These are phyloP conservation scores for Spisula subtruncata DNA, from an alignment of 2,888 invertebrate species.

Conservation along the genomic window DNA sequence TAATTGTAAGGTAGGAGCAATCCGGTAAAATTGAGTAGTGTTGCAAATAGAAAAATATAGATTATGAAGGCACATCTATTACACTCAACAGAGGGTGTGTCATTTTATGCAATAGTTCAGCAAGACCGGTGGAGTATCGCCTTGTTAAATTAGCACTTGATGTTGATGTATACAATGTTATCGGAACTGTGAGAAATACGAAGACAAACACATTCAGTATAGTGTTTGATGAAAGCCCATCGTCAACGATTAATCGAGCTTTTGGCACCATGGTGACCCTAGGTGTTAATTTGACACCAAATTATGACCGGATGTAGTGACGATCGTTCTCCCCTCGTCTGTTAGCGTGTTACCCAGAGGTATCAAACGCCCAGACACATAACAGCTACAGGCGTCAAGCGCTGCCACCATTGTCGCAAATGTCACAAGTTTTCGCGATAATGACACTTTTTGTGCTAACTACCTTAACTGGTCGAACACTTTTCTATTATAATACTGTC, in stretches of 20 bases:
- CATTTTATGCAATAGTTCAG: too few species aligned
- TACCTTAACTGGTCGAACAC: background rate
- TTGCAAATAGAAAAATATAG: too few species aligned
- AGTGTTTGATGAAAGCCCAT: background rate
- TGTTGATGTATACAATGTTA: too few species aligned
- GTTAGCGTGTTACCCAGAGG: background rate
- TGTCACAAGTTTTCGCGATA: conserved; percentile 18
- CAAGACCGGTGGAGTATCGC: too few species aligned
- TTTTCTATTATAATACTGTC: background rate
- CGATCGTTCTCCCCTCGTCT: background rate
- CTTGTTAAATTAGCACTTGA: too few species aligned
- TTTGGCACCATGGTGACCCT: background rate
- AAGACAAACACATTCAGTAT: background rate
- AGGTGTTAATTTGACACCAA: background rate
- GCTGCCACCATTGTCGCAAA: background rate
- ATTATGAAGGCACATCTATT: too few species aligned
- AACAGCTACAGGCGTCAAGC: background rate
- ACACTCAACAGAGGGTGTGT: too few species aligned
- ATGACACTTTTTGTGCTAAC: background rate
- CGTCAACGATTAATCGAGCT: background rate
- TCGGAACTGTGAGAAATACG: background rate
- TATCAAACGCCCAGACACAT: background rate
- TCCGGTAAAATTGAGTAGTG: too few species aligned
- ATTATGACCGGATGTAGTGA: background rate
- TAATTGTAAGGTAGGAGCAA: too few species aligned